Percentiles rank a stretch among this genome's conserved stretches.
Evolutionary conservation across 2,888 invertebrate species (phyloP).

Genomic region (Polyommatus icarus): DNA sequence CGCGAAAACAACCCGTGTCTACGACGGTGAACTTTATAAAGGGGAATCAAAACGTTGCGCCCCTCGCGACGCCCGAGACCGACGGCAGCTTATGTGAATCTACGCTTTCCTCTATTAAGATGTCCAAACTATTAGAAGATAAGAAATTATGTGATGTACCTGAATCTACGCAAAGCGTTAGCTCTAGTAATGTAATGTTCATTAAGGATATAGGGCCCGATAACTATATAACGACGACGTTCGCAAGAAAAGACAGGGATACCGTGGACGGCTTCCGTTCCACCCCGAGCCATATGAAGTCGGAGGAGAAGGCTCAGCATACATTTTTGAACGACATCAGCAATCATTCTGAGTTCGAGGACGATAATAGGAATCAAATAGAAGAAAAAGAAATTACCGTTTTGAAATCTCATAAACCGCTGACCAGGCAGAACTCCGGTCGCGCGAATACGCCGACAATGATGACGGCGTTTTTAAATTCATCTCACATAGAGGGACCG

Average conservation of each 20-base stretch:
- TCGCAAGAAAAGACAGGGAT: constrained; percentile 72
- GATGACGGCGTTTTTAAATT: constrained; percentile 75
- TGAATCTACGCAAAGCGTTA: constrained; percentile 64
- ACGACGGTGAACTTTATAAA: constrained; percentile 65
- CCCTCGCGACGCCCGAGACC: constrained; percentile 82
- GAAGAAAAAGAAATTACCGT: constrained; percentile 74
- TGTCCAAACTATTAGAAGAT: constrained; percentile 69
- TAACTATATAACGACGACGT: constrained; percentile 86
- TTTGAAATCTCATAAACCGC: constrained; percentile 84
- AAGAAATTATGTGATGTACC: constrained; percentile 69
- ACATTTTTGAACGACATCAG: constrained; percentile 74
- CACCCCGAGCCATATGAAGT: constrained; percentile 68
- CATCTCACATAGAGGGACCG: constrained; percentile 63
- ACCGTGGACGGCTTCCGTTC: constrained; percentile 59
- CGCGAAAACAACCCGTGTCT: constrained; percentile 63
- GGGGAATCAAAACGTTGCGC: constrained; percentile 74
- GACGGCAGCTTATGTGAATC: constrained; percentile 82
- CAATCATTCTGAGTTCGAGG: constrained; percentile 73
- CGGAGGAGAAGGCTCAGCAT: constrained; percentile 74
- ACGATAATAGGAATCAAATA: constrained; percentile 74
- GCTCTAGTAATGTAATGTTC: constrained; percentile 80
- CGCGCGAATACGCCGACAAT: constrained; percentile 76
- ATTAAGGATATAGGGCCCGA: constrained; percentile 86
- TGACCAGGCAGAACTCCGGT: constrained; percentile 84
- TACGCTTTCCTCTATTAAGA: constrained; percentile 74